Evolutionary conservation across 1,140 invertebrate species (phyloP).

Genomic region (Drosophila virilis): DNA sequence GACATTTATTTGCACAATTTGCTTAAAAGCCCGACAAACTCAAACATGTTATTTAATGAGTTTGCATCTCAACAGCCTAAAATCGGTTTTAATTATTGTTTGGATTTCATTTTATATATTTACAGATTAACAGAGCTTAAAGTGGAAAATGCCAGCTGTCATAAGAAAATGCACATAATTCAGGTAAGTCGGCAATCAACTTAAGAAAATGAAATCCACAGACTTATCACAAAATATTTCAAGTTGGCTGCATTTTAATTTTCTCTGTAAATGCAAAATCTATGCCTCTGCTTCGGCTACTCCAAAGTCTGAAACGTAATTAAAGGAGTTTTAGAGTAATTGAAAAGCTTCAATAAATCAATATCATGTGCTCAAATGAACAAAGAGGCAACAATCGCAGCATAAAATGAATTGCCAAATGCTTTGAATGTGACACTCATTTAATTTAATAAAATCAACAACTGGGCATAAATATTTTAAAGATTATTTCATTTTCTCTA

Average conservation of each 20-base stretch:
- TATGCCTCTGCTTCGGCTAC: background rate
- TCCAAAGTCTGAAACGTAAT: conserved; percentile 60
- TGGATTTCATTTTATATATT: conserved; percentile 49
- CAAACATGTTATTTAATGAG: conserved; percentile 34
- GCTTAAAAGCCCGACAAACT: conserved; percentile 22
- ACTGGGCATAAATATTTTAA: no score
- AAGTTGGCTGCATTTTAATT: conserved; percentile 32
- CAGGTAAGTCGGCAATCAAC: conserved; percentile 51
- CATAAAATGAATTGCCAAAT: conserved; percentile 61
- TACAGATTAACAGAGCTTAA: conserved; percentile 44
- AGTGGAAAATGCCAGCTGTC: conserved; percentile 31
- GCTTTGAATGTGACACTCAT: conserved; percentile 17
- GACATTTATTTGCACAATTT: conserved; percentile 30
- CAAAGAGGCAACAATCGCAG: conserved; percentile 6
- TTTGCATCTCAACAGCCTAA: conserved; percentile 11
- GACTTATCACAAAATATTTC: conserved; percentile 23
- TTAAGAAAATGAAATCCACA: conserved; percentile 15
- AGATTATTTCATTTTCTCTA: no score
- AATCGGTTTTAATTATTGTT: conserved; percentile 60
- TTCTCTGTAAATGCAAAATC: conserved; percentile 29
- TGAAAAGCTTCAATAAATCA: no score
- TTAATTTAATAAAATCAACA: background rate
- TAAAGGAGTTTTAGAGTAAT: conserved; percentile 24
- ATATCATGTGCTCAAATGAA: no score
- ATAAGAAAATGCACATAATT: conserved; percentile 10